These are phyloP conservation scores for Engystomops pustulosus DNA, from an alignment of 2,113 vertebrate genomes.

Conservation along the genomic window DNA sequence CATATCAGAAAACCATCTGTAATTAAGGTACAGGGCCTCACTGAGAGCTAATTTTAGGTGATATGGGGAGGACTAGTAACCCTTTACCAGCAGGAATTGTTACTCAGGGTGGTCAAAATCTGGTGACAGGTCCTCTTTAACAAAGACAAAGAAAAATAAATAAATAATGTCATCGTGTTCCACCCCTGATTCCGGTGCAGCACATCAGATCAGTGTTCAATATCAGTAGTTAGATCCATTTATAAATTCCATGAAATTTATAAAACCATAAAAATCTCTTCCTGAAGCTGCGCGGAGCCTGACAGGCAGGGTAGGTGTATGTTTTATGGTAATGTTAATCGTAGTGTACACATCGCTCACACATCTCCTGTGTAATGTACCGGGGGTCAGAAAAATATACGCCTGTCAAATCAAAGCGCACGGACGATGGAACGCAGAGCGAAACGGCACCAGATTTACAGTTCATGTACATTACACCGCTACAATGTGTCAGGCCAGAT, in stretches of 20 bases:
- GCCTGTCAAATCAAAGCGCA: slow-evolving; percentile 42
- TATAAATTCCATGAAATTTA: not conserved
- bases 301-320: slow-evolving; percentile 25
- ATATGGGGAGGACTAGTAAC: too few relatives aligned
- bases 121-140: too few relatives aligned
- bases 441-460: slow-evolving; percentile 27
- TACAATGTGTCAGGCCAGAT: slow-evolving; percentile 5
- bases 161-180: too few relatives aligned
- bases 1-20: too few relatives aligned
- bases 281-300: not conserved
- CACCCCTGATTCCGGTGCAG: too few relatives aligned
- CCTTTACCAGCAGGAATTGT: too few relatives aligned
- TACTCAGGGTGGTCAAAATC: too few relatives aligned
- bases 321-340: slow-evolving; percentile 43
- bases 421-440: slow-evolving; percentile 4
- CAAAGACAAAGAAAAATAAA: too few relatives aligned
- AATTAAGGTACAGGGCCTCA: too few relatives aligned
- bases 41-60: too few relatives aligned
- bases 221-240: too few relatives aligned
- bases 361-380: slow-evolving; percentile 32
- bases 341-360: slow-evolving; percentile 19
- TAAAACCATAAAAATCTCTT: not conserved
- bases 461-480: slow-evolving; percentile 26
- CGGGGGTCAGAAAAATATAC: slow-evolving; percentile 49
- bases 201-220: too few relatives aligned